Conservation (phyloP, 2,797 vertebrate species). For the Scolopax bukidnonensis region DNA sequence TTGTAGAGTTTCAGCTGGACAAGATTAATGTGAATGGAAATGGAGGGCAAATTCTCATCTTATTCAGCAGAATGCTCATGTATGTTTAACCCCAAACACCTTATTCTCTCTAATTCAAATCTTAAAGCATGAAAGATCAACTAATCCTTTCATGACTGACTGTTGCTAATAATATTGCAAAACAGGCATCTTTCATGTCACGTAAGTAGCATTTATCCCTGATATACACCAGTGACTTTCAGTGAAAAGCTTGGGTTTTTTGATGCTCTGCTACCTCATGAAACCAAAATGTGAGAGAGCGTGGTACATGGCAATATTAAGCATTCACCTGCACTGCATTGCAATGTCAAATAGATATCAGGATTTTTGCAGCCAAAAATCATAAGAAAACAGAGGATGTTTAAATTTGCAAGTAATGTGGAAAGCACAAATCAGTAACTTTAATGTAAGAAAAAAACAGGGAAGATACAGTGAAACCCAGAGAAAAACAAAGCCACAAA, state of each 20-base stretch:
- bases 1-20: neutral
- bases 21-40: slow-evolving; percentile 12
- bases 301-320: neutral
- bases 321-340: neutral
- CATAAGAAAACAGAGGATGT: neutral
- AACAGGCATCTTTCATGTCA: neutral
- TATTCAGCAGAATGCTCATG: neutral
- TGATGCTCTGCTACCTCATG: neutral
- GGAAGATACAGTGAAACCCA: neutral
- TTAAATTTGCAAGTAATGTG: neutral
- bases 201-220: neutral
- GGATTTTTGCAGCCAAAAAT: neutral
- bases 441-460: neutral
- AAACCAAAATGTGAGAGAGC: neutral
- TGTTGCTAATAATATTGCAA: neutral
- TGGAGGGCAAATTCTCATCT: neutral
- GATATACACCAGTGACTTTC: neutral
- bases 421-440: neutral
- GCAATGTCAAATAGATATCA: neutral
- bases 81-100: slow-evolving; percentile 14
- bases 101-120: neutral
- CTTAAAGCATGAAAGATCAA: neutral
- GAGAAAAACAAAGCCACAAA: neutral
- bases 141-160: neutral
- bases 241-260: neutral